phyloP scores from a whole-genome alignment of 2,888 invertebrate species.

The Myopa tessellatipennis region DNA sequence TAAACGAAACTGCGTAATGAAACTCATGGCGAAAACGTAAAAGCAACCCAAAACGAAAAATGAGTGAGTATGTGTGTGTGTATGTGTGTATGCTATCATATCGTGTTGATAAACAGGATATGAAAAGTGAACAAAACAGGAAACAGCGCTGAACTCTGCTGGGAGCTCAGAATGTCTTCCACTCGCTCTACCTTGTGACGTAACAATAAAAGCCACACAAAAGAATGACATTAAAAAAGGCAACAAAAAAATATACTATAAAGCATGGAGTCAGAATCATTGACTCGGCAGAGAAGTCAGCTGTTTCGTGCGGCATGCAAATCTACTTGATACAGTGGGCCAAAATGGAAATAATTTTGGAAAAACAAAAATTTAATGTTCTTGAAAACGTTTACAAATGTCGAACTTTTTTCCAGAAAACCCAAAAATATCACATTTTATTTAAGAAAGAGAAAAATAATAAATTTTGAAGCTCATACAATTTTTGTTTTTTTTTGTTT shows the following conservation, averaged over 20 bases:
- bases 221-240: too few species aligned
- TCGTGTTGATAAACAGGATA: too few species aligned
- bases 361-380: background rate
- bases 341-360: background rate
- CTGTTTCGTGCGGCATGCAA: background rate
- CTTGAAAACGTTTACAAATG: background rate
- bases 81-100: background rate
- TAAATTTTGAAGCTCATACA: background rate
- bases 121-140: slow-evolving; percentile 16
- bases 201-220: background rate
- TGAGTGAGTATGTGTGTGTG: background rate
- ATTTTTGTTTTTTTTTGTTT: background rate
- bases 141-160: slow-evolving; percentile 29
- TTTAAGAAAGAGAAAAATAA: background rate
- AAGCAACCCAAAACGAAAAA: background rate
- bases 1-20: background rate
- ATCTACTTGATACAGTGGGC: background rate
- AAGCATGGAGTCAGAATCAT: background rate
- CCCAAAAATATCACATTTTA: background rate
- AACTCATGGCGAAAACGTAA: background rate
- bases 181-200: background rate
- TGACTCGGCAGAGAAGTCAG: background rate
- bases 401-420: background rate
- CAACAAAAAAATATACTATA: too few species aligned
- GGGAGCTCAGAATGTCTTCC: slow-evolving; percentile 24